Evolutionary conservation across 2,113 vertebrate species (phyloP).

Genomic region (Lycaon pictus): DNA sequence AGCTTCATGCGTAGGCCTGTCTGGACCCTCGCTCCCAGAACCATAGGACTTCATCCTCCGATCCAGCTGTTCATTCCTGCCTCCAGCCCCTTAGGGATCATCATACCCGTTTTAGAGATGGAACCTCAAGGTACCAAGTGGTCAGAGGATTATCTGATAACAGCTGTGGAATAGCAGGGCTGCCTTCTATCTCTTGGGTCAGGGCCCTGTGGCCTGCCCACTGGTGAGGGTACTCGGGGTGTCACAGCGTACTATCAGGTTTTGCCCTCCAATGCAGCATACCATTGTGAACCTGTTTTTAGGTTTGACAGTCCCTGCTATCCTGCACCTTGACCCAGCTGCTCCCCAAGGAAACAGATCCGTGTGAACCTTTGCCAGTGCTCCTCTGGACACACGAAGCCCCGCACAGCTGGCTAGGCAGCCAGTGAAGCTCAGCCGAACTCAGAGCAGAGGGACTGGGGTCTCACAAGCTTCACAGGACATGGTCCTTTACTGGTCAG

Average conservation of each 20-base stretch:
- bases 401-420: background rate
- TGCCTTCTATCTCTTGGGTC: accelerated
- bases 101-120: background rate
- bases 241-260: background rate
- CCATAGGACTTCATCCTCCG: background rate
- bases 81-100: background rate
- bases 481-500: background rate
- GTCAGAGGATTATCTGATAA: background rate
- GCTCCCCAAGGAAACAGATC: background rate
- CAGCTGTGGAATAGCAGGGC: too few relatives aligned
- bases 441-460: accelerated
- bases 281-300: background rate
- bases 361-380: background rate
- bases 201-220: background rate
- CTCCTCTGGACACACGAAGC: background rate
- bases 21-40: background rate
- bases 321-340: background rate
- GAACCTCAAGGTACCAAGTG: background rate
- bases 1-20: background rate
- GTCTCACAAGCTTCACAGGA: accelerated
- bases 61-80: background rate
- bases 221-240: too few relatives aligned
- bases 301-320: background rate
- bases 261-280: background rate
- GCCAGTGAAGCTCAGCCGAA: accelerated